Evolutionary conservation across 2,797 vertebrate species (phyloP), one percentile per base, ranked within the genome.

Genomic region (Manis crassicaudata): DNA sequence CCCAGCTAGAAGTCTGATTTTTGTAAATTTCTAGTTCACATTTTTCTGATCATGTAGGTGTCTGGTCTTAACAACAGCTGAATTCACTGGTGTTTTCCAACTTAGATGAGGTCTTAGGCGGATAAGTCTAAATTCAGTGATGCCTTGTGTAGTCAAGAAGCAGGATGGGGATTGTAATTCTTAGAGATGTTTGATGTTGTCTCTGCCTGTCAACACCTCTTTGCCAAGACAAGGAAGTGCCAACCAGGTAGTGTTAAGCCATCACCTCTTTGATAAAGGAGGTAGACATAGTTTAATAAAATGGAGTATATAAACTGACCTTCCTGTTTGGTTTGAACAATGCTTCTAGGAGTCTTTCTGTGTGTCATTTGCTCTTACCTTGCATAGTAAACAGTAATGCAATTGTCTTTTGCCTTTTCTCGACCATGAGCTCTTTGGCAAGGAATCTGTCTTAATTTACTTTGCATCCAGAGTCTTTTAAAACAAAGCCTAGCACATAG

Each of bases 1-100:
- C 3, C 37, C 50, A 92, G 50, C 14, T 77, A 70, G 65, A 76
- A 77, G 54, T 79, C 32, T 56, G 63, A 56, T 85, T 87, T 96
- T 94, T 92, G 43, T 92, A 79, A 73, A 82, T 94, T 94, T 92
- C 52, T 90, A 58, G 37, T 75, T 70, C 35, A n/a, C 54, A 46
- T 62, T 96, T 96, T 89, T 84, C 60, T 90, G 90, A 50, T 37
- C 46, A 7, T n/a, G 60, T 23, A 17, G 40, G 8, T 60, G 29
- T 79, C 46, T 92, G 37, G 56, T 93, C 62, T 91, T 88, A 82
- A 73, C 32, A 56, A 43, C 46, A 54, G 56, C 75, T 93, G n/a
- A 50, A 52, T 13, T 84, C 83, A 54, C 25, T 94, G 86, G 35
- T 75, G 29, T 96, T 95, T 88, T 90, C 62, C 21, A 75, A 56